These are phyloP conservation scores for Sardinella longiceps DNA, from an alignment of 2,797 vertebrate species.

Conservation along the genomic window DNA sequence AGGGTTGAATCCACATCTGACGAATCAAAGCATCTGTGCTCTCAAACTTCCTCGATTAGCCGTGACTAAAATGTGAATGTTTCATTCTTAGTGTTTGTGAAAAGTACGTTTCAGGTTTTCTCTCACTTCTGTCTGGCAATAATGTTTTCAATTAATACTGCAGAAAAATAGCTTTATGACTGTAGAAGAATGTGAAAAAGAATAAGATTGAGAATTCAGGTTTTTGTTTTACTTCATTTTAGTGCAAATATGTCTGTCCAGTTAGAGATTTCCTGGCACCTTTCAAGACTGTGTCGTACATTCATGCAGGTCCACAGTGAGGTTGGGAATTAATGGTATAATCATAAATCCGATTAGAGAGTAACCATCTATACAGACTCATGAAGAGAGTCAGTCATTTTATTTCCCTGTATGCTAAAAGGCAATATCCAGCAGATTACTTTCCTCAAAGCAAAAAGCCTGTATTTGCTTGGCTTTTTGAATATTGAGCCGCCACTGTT, in stretches of 20 bases:
- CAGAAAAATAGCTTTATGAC: background rate
- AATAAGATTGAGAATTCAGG: background rate
- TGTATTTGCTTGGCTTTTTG: constrained; percentile 61
- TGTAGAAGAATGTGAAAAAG: background rate
- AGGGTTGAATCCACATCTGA: background rate
- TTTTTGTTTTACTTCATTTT: too few species aligned
- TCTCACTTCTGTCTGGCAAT: background rate
- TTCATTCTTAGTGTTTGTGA: background rate
- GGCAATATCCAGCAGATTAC: constrained; percentile 43
- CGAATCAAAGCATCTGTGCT: background rate
- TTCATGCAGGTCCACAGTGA: background rate
- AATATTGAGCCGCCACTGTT: constrained; percentile 51
- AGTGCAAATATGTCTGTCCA: too few species aligned
- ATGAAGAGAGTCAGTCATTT: background rate
- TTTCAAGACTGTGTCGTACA: too few species aligned
- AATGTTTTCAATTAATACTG: background rate
- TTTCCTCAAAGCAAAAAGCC: constrained; percentile 50
- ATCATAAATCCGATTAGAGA: background rate
- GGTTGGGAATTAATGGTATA: background rate
- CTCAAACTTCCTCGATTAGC: background rate
- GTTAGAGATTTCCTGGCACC: too few species aligned
- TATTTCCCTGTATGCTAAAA: background rate
- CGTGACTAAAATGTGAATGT: background rate
- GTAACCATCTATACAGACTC: background rate
- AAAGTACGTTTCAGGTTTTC: background rate